These are phyloP conservation scores for Theropithecus gelada DNA, from an alignment of 2,113 vertebrate genomes.

Conservation along the genomic window DNA sequence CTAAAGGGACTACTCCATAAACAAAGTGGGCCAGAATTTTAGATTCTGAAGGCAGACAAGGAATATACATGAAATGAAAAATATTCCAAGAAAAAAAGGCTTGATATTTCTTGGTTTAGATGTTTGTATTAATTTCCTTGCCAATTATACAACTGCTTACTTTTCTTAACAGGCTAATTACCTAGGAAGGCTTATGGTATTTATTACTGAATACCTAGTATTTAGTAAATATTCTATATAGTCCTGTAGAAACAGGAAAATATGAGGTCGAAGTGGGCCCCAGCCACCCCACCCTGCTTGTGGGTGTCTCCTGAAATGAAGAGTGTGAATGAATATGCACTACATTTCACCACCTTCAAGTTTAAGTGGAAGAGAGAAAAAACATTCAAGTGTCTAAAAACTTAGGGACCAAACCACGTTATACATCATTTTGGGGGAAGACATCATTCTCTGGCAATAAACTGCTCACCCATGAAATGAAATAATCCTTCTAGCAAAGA, in stretches of 20 bases:
- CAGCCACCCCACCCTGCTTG: accelerated
- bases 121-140: not conserved
- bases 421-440: slow-evolving; percentile 58
- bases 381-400: slow-evolving; percentile 19
- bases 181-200: not conserved
- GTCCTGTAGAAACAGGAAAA: not conserved
- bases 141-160: not conserved
- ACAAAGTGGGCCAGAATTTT: not conserved
- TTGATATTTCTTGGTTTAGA: not conserved
- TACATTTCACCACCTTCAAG: not conserved
- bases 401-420: not conserved
- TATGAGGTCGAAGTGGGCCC: not conserved
- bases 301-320: not conserved
- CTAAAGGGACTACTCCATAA: not conserved
- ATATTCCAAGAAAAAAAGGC: not conserved
- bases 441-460: slow-evolving; percentile 50
- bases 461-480: slow-evolving; percentile 67
- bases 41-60: not conserved
- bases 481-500: slow-evolving; percentile 57
- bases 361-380: not conserved
- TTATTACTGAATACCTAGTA: not conserved
- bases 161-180: not conserved
- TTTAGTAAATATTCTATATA: not conserved
- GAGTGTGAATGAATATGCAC: not conserved
- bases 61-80: not conserved